These are phyloP conservation scores for Oreortyx pictus DNA, from an alignment of 2,797 vertebrate species.

Conservation along the genomic window DNA sequence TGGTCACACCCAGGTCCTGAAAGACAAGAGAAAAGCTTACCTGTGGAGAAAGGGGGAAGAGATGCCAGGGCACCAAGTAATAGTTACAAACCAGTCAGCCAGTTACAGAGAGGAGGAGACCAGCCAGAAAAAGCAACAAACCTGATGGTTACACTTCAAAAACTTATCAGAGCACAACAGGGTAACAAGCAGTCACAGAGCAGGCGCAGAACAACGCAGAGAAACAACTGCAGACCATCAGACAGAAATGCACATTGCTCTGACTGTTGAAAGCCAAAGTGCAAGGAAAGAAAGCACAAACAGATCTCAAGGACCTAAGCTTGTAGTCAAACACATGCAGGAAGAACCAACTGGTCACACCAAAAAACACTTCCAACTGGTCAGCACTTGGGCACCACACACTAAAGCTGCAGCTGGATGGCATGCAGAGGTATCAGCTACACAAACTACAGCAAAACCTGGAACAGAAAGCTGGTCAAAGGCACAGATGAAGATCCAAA, in stretches of 20 bases:
- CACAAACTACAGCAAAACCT: neutral
- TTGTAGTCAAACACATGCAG: constrained; percentile 9
- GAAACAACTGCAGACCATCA: neutral
- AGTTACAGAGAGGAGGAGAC: neutral
- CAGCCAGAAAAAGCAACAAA: neutral
- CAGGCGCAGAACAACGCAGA: neutral
- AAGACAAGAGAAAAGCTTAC: constrained; percentile 51
- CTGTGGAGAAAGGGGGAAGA: neutral
- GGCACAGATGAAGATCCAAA: neutral
- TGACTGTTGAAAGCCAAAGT: neutral
- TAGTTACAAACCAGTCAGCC: neutral
- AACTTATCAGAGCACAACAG: neutral
- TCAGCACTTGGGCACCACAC: neutral
- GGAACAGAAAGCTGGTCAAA: neutral
- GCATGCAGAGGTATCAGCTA: neutral
- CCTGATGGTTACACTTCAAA: neutral
- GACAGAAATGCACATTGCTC: neutral
- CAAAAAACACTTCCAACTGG: neutral
- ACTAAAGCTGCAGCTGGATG: neutral
- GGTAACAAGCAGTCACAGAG: neutral
- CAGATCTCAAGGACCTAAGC: neutral
- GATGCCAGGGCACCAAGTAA: neutral
- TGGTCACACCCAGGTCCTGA: constrained; percentile 95
- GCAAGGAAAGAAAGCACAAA: neutral
- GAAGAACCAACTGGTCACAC: neutral